Evolutionary conservation across 2,797 vertebrate genomes (phyloP).

Genomic region (Prionace glauca): DNA sequence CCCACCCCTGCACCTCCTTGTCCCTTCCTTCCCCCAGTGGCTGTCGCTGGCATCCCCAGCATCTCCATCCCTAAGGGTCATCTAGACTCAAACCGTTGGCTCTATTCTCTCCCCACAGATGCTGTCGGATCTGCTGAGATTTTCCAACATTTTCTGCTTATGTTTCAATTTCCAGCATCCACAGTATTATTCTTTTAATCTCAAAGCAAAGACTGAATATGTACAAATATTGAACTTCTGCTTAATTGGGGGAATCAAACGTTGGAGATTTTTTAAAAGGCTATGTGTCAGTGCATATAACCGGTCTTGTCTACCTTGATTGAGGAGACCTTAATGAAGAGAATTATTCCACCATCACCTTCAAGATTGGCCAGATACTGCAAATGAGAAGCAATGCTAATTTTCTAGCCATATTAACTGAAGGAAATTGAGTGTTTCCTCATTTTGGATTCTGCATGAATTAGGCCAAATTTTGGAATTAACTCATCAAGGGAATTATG

Average conservation of each 20-base stretch:
- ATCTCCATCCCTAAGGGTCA: no score
- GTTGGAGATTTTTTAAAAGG: not conserved
- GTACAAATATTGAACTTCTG: not conserved
- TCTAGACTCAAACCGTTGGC: no score
- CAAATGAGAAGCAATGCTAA: not conserved
- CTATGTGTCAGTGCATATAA: not conserved
- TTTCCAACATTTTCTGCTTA: no score
- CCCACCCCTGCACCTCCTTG: no score
- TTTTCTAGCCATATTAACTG: constrained; percentile 10
- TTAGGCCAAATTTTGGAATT: constrained; percentile 33
- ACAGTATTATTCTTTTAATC: no score
- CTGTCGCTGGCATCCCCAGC: no score
- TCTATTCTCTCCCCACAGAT: no score
- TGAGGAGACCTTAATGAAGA: not conserved
- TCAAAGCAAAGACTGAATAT: not conserved
- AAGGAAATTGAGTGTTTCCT: constrained; percentile 4
- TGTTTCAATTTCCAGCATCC: no score
- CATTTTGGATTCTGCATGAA: constrained; percentile 31
- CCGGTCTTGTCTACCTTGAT: not conserved
- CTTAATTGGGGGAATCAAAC: not conserved
- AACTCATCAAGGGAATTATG: constrained; percentile 30
- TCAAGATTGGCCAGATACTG: constrained; percentile 2
- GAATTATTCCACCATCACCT: constrained; percentile 15
- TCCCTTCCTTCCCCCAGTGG: not conserved
- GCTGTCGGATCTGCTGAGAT: no score